Evolutionary conservation across 1,140 invertebrate species (phyloP).

Genomic region (Muscidifurax raptorellus): DNA sequence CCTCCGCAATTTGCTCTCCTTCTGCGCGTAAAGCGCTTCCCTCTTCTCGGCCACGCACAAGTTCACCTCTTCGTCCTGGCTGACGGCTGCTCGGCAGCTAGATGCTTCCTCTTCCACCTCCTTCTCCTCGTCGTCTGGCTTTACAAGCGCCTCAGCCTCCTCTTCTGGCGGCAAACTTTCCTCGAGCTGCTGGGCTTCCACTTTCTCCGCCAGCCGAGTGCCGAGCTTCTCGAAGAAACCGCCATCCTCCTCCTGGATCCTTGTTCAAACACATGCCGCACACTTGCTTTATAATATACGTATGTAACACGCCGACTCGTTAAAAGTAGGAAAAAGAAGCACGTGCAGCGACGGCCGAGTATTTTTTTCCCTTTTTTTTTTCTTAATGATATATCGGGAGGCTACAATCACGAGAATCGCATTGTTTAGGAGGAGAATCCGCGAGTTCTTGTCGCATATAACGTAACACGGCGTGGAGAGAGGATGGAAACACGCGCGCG

Average conservation of each 20-base stretch:
- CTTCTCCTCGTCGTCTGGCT: slow-evolving; percentile 62
- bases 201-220: slow-evolving; percentile 81
- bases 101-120: background rate
- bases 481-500: too few species aligned
- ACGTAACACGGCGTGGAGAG: too few species aligned
- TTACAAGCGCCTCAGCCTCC: slow-evolving; percentile 67
- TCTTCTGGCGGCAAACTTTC: slow-evolving; percentile 63
- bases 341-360: slow-evolving; percentile 27
- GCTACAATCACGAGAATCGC: too few species aligned
- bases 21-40: slow-evolving; percentile 42
- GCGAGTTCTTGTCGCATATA: too few species aligned
- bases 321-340: background rate
- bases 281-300: background rate
- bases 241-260: slow-evolving; percentile 85
- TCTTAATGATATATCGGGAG: background rate
- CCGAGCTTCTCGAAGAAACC: slow-evolving; percentile 89
- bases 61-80: slow-evolving; percentile 48
- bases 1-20: slow-evolving; percentile 38
- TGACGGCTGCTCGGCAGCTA: background rate
- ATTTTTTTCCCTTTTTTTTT: slow-evolving; percentile 36
- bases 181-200: slow-evolving; percentile 61
- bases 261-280: slow-evolving; percentile 66
- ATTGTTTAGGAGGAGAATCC: too few species aligned
- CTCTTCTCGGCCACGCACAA: slow-evolving; percentile 37
- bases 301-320: background rate